Conservation (phyloP, 2,888 invertebrate genomes). For the Calephelis perditalis region DNA sequence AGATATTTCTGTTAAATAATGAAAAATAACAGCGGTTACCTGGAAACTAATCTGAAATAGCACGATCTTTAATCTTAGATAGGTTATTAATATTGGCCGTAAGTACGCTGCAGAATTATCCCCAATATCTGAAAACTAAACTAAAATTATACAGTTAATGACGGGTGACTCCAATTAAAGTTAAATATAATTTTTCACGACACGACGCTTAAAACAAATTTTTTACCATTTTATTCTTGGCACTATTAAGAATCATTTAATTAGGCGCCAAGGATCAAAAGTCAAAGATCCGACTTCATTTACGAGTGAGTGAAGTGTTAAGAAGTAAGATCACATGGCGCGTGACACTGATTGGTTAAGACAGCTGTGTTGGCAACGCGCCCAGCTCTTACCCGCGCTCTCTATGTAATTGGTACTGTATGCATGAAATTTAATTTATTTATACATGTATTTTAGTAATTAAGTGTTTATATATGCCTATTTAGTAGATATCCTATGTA, state of each 20-base stretch:
- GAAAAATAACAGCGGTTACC: no score
- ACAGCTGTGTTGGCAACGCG: constrained; percentile 25
- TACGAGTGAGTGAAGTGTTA: constrained; percentile 6
- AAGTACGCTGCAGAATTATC: no score
- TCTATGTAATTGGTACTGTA: neutral
- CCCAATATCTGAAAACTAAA: no score
- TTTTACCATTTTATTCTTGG: no score
- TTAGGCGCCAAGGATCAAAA: neutral
- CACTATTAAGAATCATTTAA: neutral
- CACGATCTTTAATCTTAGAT: no score
- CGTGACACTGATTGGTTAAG: constrained; percentile 9
- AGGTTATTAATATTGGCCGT: no score
- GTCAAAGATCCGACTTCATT: constrained; percentile 6
- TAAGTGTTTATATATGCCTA: neutral
- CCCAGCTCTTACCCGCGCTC: constrained; percentile 11
- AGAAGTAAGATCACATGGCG: neutral
- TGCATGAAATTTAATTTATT: constrained; percentile 10
- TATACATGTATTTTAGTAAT: constrained; percentile 6
- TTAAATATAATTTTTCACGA: no score
- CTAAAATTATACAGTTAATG: no score
- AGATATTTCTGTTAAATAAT: no score
- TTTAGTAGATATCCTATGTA: neutral
- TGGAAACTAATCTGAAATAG: no score
- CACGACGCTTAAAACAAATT: no score
- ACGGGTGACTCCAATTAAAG: no score